Percentiles rank a stretch among this genome's conserved stretches.
These are phyloP conservation scores for Dreissena polymorpha DNA, from an alignment of 1,140 invertebrate species.

Conservation along the genomic window DNA sequence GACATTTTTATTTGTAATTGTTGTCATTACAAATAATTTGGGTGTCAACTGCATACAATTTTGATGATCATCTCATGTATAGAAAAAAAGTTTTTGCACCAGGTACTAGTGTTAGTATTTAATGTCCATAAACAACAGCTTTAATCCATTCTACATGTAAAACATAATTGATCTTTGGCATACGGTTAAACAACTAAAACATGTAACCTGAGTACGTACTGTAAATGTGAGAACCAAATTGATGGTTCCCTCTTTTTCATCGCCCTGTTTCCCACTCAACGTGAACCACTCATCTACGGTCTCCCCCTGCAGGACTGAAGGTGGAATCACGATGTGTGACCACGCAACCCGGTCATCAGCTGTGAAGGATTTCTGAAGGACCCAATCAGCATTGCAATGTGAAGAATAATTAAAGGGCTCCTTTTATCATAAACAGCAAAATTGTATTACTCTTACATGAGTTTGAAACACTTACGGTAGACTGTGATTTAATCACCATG, in stretches of 20 bases:
- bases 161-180: no score
- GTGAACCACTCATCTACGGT: slow-evolving; percentile 97
- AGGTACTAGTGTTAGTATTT: no score
- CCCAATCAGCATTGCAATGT: slow-evolving; percentile 22
- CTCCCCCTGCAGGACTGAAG: slow-evolving; percentile 90
- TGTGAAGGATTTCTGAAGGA: slow-evolving; percentile 90
- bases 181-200: not conserved
- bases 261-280: slow-evolving; percentile 94
- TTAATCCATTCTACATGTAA: no score
- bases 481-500: not conserved
- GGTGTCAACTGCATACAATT: no score
- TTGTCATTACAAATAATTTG: no score
- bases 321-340: slow-evolving; percentile 90
- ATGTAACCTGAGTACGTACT: slow-evolving; percentile 82
- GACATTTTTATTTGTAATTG: no score
- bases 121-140: no score
- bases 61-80: no score
- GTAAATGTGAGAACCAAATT: slow-evolving; percentile 83
- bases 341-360: slow-evolving; percentile 97
- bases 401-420: not conserved
- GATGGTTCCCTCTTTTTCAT: slow-evolving; percentile 92
- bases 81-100: no score
- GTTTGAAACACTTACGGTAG: not conserved
- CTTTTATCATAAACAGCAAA: not conserved
- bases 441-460: not conserved